Conservation (phyloP, 1,140 invertebrate species). For the Saccostrea glomerata region DNA sequence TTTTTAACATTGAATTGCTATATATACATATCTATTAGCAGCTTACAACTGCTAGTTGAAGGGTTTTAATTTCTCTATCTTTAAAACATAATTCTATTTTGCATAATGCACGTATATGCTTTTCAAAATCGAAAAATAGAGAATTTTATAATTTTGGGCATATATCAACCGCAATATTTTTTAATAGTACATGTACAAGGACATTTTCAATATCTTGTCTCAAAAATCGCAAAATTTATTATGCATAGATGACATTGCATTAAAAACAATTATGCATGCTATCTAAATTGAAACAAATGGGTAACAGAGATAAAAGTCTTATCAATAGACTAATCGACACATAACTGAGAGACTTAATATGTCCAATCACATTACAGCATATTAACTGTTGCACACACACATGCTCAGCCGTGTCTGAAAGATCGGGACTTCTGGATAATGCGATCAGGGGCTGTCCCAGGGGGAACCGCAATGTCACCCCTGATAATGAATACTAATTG, state of each 20-base stretch:
- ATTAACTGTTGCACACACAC: not conserved
- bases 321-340: not conserved
- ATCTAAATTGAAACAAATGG: conserved; percentile 6
- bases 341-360: not conserved
- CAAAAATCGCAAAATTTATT: not conserved
- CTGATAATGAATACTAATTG: conserved; percentile 8
- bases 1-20: too few species aligned
- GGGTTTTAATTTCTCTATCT: too few species aligned
- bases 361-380: not conserved
- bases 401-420: not conserved
- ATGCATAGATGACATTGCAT: not conserved
- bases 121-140: too few species aligned
- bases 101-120: too few species aligned
- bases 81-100: too few species aligned
- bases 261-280: not conserved
- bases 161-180: too few species aligned
- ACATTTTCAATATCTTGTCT: too few species aligned
- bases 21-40: too few species aligned
- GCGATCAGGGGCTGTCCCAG: not conserved
- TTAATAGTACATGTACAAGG: too few species aligned
- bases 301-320: not conserved
- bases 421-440: not conserved
- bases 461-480: not conserved
- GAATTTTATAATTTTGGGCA: too few species aligned
- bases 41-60: too few species aligned